Base-by-base conservation (phyloP, 1,140 invertebrate genomes). In the Diachasmimorpha longicaudata region DNA sequence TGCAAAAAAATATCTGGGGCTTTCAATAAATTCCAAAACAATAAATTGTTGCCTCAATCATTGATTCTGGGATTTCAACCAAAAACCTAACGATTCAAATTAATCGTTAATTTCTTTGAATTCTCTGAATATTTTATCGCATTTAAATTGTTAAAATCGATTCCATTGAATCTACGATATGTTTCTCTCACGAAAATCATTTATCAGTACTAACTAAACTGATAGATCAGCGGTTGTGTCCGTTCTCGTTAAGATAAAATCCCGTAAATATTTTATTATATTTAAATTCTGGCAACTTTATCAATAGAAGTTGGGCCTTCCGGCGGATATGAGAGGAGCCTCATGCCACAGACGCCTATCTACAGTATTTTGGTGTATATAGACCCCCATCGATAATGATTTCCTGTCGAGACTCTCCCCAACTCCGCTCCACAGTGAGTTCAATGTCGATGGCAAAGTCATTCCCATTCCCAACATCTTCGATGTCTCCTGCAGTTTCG, bases 381-480 rank as follows among this genome's bases (percentile, higher is more conserved):
- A 58, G 44, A n/a, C 19, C n/a, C 3, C 52, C 52, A 58, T 58
- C 52, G 52, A 58, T 58, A 58, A 58, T 58, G 52, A 58, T 58
- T 58, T 58, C 52, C 52, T 58, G 52, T 58, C 52, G 52, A 58
- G 52, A 58, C 52, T 58, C 52, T 21, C 52, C 52, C 52, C n/a
- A 10, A 58, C 52, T 16, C 1, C 19, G 52, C 19, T 58, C 52
- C 0, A 16, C n/a, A 10, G 52, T 58, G 52, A 58, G 52, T 58
- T 58, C 52, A 58, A 58, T 58, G 52, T 58, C 52, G 52, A 58
- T 58, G 52, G 52, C 52, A 58, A 58, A 58, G 52, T 58, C 52
- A 58, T 58, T 58, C 52, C 21, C 52, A 58, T 21, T 58, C 52
- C 52, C n/a, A 58, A 21, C 21, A 58, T 58, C 52, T 58, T 58